Base-by-base conservation (phyloP, 2,888 invertebrate genomes). In the Stomorhina lunata region DNA sequence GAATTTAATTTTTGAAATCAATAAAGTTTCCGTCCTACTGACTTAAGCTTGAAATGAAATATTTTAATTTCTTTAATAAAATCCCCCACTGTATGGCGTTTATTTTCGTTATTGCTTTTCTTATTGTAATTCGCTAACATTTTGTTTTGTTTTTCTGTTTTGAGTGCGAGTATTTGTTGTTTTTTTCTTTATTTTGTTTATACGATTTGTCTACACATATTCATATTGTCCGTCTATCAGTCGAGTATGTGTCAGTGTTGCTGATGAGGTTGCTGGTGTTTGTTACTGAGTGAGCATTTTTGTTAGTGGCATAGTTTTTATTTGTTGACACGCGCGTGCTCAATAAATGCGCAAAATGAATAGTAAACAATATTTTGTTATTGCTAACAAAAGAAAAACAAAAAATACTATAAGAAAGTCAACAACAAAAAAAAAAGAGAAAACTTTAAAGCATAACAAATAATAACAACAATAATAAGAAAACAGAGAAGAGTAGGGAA, bases 311-410 rank as follows among this genome's bases (percentile, higher is more conserved):
- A 80, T 80, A 80, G 50, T 72, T 75, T 37, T 45, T 43, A 40
- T 79, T 53, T 43, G 79, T 80, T 73, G 80, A 73, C 77, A 76
- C n/a, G 80, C 80, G 80, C 68, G 66, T 80, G 53, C 61, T 73
- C 61, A 68, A 73, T 80, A 68, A 80, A 63, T 68, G 73, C 66
- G 50, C 72, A 43, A 73, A 80, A 68, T 68, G 29, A 48, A 59
- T 59, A 59, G 66, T 50, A 79, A 78, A 71, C 53, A 78, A 71
- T 15, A 37, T 37, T 65, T 57, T 57, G 17, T 25, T 61, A 59
- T 76, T 48, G 34, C 32, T 27, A 20, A 10, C 22, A 57, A 45
- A 25, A 9, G 27, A 40, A 63, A 63, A 65, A 40, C 32, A 22
- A 29, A 65, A 45, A 45, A 32, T n/a, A n/a, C n/a, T n/a, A n/a